Evolutionary conservation across 1,140 invertebrate genomes (phyloP).

Genomic region (Sogatella furcifera): DNA sequence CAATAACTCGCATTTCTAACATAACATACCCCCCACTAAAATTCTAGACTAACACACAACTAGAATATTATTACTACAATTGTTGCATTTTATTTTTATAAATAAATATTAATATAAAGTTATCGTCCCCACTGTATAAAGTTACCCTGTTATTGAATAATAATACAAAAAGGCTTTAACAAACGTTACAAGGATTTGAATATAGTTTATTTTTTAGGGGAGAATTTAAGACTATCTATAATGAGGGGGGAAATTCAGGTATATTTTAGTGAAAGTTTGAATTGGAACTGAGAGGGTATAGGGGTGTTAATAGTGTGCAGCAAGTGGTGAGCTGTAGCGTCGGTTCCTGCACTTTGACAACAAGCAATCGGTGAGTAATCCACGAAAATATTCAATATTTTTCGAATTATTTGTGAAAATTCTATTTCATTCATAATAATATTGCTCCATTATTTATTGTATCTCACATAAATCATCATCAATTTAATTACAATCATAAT

Average conservation of each 20-base stretch:
- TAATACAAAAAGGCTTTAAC: constrained; percentile 4
- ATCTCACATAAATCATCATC: too few relatives aligned
- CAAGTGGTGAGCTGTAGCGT: too few relatives aligned
- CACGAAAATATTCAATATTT: too few relatives aligned
- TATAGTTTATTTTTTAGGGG: constrained; percentile 14
- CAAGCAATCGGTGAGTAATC: too few relatives aligned
- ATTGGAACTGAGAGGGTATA: not conserved
- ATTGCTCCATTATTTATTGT: too few relatives aligned
- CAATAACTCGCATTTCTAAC: not conserved
- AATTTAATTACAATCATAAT: too few relatives aligned
- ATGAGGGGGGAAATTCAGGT: constrained; percentile 2
- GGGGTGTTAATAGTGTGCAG: too few relatives aligned
- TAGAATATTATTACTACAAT: constrained; percentile 3
- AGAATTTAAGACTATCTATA: constrained; percentile 11
- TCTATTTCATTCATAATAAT: too few relatives aligned
- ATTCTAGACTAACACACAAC: not conserved
- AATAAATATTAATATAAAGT: not conserved
- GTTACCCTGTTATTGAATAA: not conserved
- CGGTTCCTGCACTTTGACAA: too few relatives aligned
- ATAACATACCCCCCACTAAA: not conserved
- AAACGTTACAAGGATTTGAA: not conserved
- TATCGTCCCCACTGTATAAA: not conserved
- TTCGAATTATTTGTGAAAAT: too few relatives aligned
- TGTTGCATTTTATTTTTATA: constrained; percentile 6
- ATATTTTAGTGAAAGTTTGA: constrained; percentile 16